These are phyloP conservation scores for Lasioglossum leucozonium DNA, from an alignment of 2,888 invertebrate genomes.

Conservation along the genomic window DNA sequence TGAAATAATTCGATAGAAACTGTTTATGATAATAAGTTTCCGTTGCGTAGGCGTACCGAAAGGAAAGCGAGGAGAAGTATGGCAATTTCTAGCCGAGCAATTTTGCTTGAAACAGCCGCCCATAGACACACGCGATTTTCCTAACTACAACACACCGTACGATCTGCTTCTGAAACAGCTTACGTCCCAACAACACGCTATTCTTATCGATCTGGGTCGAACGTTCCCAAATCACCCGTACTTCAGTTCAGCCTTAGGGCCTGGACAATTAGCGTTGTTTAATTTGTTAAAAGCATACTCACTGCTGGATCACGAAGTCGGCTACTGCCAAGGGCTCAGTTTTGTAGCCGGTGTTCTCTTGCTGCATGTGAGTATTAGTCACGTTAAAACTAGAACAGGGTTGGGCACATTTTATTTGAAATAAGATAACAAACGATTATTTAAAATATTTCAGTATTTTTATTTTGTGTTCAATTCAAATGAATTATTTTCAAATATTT, in stretches of 20 bases:
- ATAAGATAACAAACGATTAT: too few species aligned
- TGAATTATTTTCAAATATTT: too few species aligned
- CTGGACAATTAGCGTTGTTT: conserved; percentile 96
- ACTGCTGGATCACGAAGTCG: conserved; percentile 95
- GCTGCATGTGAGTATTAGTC: conserved; percentile 91
- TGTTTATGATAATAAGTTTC: neutral
- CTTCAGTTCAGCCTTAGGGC: conserved; percentile 95
- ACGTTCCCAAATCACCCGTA: conserved; percentile 98
- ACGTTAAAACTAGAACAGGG: neutral
- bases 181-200: conserved; percentile 98
- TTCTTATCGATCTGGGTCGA: conserved; percentile 96
- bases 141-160: conserved; percentile 92
- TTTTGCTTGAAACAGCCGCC: conserved; percentile 90
- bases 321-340: conserved; percentile 98
- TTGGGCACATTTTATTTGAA: neutral
- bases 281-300: conserved; percentile 98
- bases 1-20: too few species aligned
- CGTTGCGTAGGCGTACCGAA: conserved; percentile 91
- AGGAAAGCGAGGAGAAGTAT: conserved; percentile 93
- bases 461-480: too few species aligned
- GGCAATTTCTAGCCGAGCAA: conserved; percentile 96
- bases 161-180: conserved; percentile 92
- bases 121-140: conserved; percentile 89
- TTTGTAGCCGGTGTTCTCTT: conserved; percentile 97
- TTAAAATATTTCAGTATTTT: too few species aligned